Evolutionary conservation across 2,888 invertebrate species (phyloP), one percentile per base, ranked within the genome.

Genomic region (Epinotia brunnichana): DNA sequence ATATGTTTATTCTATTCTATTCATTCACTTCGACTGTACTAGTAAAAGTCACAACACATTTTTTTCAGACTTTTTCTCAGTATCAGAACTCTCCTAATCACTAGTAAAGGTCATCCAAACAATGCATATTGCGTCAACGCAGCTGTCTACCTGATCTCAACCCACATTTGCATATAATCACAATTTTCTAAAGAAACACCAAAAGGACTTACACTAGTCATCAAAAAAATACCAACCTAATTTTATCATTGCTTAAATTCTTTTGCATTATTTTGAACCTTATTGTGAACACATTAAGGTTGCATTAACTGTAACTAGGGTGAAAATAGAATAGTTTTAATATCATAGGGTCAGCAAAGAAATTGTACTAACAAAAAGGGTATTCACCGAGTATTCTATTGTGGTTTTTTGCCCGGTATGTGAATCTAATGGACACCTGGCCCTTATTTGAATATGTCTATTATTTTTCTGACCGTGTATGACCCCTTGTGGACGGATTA

Each of bases 141-240:
- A 89, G 85, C 87, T 90, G 90, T 78, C 80, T 86, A 86, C 87
- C 87, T 88, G 87, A 82, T 81, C 82, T n/a, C 44, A 48, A 44
- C 64, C 5, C 59, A 63, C 82, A 80, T 83, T 79, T 82, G 79
- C 74, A 68, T 72, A 57, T 72, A 68, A 68, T 72, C 61, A 62
- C 61, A 44, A 19, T 24, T 39, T 68, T 61, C 15, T 17, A 35
- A 67, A 66, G 66, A 54, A 48, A 57, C 66, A 17, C 19, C 48
- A 39, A 70, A 72, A 51, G 48, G 54, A 72, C 15, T 70, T 44
- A 57, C 63, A 64, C 29, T 48, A 60, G 66, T 54, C 72, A 67
- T 61, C 35, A 48, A 54, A 72, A 62, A 62, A 48, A n/a, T 7
- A 41, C 69, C 3, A 69, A 15, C 7, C 5, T 66, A n/a, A 19